Percentiles rank a stretch among this genome's conserved stretches.
Evolutionary conservation across 1,140 invertebrate genomes (phyloP).

Genomic region (Coelopa frigida): DNA sequence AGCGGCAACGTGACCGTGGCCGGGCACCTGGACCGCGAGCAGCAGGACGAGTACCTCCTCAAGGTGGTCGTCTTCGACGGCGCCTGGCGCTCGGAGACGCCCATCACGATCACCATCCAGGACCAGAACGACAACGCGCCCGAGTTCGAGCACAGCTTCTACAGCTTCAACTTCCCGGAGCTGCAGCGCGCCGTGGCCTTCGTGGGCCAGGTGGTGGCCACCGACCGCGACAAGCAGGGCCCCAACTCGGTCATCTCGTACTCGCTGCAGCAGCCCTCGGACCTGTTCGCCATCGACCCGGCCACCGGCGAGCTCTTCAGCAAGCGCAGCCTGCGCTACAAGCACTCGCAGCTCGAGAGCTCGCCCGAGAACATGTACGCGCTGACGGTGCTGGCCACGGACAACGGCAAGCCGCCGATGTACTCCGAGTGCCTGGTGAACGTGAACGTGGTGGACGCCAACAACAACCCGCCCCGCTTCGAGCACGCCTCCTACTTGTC

Average conservation of each 20-base stretch:
- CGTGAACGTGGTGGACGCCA: constrained; percentile 85
- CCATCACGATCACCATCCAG: constrained; percentile 85
- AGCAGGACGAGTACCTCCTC: constrained; percentile 83
- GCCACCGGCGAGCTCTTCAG: constrained; percentile 84
- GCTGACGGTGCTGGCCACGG: constrained; percentile 77
- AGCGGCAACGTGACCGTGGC: constrained; percentile 88
- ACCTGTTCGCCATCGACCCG: constrained; percentile 84
- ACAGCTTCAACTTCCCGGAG: constrained; percentile 86
- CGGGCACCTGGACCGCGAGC: constrained; percentile 76
- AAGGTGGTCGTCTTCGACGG: constrained; percentile 83
- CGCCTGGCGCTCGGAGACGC: constrained; percentile 81
- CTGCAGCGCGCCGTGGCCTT: constrained; percentile 68
- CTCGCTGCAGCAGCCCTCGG: constrained; percentile 80
- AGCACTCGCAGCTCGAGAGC: constrained; percentile 63
- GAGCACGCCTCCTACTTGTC: constrained; percentile 64
- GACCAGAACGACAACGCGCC: constrained; percentile 94
- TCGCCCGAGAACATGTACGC: constrained; percentile 85
- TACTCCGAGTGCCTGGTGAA: constrained; percentile 74
- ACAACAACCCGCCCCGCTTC: constrained; percentile 82
- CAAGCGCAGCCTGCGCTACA: constrained; percentile 73
- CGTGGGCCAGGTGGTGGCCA: constrained; percentile 82
- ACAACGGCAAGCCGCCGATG: constrained; percentile 88
- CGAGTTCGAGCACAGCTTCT: constrained; percentile 79
- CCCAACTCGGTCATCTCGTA: constrained; percentile 93
- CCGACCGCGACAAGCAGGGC: constrained; percentile 84